A percentile compares a stretch with the other conserved stretches of the same genome.
phyloP scores from a whole-genome alignment of 2,113 vertebrate species.

The Bubo bubo region DNA sequence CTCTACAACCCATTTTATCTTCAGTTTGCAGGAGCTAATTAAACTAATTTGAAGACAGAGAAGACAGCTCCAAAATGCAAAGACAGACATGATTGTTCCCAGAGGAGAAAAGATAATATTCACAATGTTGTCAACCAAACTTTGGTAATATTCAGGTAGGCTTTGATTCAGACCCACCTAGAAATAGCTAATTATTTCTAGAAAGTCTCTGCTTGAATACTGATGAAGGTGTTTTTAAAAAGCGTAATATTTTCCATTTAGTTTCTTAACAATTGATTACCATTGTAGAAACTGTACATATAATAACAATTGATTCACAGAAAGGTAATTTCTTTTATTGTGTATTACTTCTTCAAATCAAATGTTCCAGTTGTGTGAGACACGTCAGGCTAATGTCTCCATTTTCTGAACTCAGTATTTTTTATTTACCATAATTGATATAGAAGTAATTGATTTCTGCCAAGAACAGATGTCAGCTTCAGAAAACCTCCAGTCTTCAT shows the following conservation, averaged over 20 bases:
- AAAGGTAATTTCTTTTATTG: neutral
- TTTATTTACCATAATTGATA: neutral
- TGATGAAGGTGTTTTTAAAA: neutral
- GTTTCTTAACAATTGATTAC: neutral
- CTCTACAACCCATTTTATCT: neutral
- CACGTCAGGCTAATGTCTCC: neutral
- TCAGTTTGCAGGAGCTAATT: slow-evolving; percentile 22
- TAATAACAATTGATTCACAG: neutral
- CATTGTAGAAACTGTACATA: neutral
- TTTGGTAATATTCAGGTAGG: neutral
- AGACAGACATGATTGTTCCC: neutral
- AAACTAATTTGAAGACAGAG: slow-evolving; percentile 19
- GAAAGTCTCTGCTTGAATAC: neutral
- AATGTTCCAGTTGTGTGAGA: neutral
- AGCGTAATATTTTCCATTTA: neutral
- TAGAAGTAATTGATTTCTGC: neutral
- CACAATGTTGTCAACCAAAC: neutral
- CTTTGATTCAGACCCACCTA: neutral
- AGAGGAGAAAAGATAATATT: neutral
- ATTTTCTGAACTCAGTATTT: neutral
- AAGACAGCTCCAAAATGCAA: neutral
- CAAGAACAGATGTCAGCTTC: neutral
- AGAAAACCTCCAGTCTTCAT: neutral
- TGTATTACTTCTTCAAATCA: neutral
- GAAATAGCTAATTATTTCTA: neutral